These are phyloP conservation scores for Hyla sarda DNA, from an alignment of 2,113 vertebrate species.

Conservation along the genomic window DNA sequence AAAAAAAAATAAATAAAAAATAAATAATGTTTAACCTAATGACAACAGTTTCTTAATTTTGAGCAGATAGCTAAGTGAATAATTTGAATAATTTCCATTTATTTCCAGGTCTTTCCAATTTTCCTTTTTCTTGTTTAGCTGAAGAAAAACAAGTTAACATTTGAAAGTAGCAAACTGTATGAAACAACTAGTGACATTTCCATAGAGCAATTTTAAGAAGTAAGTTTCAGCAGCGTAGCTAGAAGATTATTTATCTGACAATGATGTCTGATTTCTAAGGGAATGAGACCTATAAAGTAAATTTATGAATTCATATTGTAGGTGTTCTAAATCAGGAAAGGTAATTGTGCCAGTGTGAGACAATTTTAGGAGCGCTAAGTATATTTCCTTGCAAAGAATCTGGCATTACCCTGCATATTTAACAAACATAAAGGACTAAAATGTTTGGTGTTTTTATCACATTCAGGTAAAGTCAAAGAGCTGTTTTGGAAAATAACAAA, in stretches of 20 bases:
- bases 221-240: slow-evolving; percentile 21
- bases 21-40: background rate
- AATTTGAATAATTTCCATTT: background rate
- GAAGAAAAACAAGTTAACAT: slow-evolving; percentile 48
- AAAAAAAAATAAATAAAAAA: background rate
- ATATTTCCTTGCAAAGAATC: slow-evolving; percentile 35
- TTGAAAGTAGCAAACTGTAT: slow-evolving; percentile 15
- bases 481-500: slow-evolving; percentile 14
- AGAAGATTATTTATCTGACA: slow-evolving; percentile 48
- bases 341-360: slow-evolving; percentile 24
- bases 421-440: slow-evolving; percentile 41
- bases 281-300: slow-evolving; percentile 42
- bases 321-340: slow-evolving; percentile 43
- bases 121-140: slow-evolving; percentile 1
- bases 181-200: slow-evolving; percentile 52
- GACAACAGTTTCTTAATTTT: background rate
- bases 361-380: slow-evolving; percentile 23
- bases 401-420: slow-evolving; percentile 46
- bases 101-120: background rate
- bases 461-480: slow-evolving; percentile 4
- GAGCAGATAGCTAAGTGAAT: background rate
- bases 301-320: slow-evolving; percentile 47
- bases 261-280: slow-evolving; percentile 44
- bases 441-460: slow-evolving; percentile 40
- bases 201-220: slow-evolving; percentile 30